phyloP scores from a whole-genome alignment of 1,140 invertebrate genomes.

The Lasioglossum albipes region DNA sequence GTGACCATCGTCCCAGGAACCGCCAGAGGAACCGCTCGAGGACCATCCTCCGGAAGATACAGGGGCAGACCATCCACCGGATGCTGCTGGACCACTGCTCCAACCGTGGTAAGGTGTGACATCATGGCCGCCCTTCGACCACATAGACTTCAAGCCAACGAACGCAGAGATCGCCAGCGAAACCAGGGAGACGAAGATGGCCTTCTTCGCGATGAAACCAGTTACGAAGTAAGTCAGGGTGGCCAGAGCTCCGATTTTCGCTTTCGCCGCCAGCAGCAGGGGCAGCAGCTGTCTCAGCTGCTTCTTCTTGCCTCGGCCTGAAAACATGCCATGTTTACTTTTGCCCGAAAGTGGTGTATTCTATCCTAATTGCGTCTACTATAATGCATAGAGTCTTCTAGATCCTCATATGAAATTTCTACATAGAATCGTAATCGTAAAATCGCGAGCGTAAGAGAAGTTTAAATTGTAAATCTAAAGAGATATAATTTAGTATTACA shows the following conservation, averaged over 20 bases:
- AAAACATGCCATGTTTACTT: slow-evolving; percentile 11
- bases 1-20: slow-evolving; percentile 69
- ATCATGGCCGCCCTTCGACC: slow-evolving; percentile 70
- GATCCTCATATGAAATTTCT: too few relatives aligned
- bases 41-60: slow-evolving; percentile 67
- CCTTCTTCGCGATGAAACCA: slow-evolving; percentile 84
- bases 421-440: too few relatives aligned
- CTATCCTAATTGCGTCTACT: too few relatives aligned
- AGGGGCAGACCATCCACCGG: slow-evolving; percentile 72
- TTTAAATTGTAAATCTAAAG: too few relatives aligned
- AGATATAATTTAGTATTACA: too few relatives aligned
- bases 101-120: slow-evolving; percentile 74
- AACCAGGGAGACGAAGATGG: slow-evolving; percentile 82
- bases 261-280: slow-evolving; percentile 82
- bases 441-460: too few relatives aligned
- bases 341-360: too few relatives aligned
- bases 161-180: slow-evolving; percentile 84
- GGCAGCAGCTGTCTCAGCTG: slow-evolving; percentile 82
- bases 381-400: too few relatives aligned
- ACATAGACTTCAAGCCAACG: slow-evolving; percentile 80
- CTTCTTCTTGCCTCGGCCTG: slow-evolving; percentile 84
- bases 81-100: slow-evolving; percentile 64
- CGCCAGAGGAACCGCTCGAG: slow-evolving; percentile 62
- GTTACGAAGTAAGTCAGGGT: slow-evolving; percentile 82
- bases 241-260: slow-evolving; percentile 82